A percentile compares a stretch with the other conserved stretches of the same genome.
Conservation (phyloP, 2,797 vertebrate genomes). For the Lepilemur ruficaudatus region DNA sequence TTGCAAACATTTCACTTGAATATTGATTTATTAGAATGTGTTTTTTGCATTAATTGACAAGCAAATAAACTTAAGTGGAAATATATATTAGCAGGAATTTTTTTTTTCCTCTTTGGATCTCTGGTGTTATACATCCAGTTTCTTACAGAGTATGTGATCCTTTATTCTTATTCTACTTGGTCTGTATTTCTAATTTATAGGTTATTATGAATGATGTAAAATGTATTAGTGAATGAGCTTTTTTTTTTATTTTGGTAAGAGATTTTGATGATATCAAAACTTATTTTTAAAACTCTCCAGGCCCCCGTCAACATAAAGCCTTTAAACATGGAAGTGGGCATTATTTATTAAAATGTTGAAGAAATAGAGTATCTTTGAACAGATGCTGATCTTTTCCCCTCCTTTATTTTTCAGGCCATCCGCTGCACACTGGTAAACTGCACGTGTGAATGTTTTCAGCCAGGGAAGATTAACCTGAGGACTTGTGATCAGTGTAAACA, state of each 20-base stretch:
- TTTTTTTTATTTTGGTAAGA: slow-evolving; percentile 14
- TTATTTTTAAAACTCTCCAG: slow-evolving; percentile 22
- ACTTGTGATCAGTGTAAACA: slow-evolving; percentile 99
- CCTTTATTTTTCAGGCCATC: slow-evolving; percentile 90
- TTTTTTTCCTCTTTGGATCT: neutral
- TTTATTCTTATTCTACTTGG: neutral
- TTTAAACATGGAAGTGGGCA: neutral
- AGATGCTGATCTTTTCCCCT: slow-evolving; percentile 62
- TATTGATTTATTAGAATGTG: neutral
- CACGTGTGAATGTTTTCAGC: slow-evolving; percentile 99
- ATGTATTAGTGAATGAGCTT: neutral
- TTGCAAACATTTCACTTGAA: slow-evolving; percentile 22
- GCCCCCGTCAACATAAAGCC: neutral
- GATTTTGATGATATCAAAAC: slow-evolving; percentile 7
- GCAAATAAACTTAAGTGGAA: neutral
- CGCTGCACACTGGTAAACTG: slow-evolving; percentile 99
- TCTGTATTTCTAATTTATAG: neutral
- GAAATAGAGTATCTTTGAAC: neutral
- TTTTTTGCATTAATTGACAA: neutral
- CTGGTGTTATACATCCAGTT: neutral
- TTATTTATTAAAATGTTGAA: slow-evolving; percentile 8
- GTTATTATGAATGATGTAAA: neutral
- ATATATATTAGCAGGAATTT: neutral
- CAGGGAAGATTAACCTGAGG: slow-evolving; percentile 98
- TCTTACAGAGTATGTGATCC: neutral